phyloP scores from a whole-genome alignment of 2,113 vertebrate species.

The Todiramphus saurophagus region DNA sequence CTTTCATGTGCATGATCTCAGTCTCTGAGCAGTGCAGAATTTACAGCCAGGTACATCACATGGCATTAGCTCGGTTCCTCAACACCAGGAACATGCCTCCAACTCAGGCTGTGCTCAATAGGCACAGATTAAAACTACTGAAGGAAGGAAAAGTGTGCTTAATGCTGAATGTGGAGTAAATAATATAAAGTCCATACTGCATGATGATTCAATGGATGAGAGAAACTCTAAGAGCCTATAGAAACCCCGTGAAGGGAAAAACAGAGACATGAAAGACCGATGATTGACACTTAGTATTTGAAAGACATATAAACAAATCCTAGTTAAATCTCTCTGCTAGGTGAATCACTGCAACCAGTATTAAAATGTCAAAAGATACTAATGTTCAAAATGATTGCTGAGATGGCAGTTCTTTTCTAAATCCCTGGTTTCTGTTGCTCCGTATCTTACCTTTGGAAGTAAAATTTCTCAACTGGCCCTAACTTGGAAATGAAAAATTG shows the following conservation, averaged over 20 bases:
- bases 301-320: slow-evolving; percentile 41
- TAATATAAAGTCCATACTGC: not conserved
- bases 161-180: not conserved
- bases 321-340: slow-evolving; percentile 25
- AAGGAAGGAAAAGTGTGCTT: not conserved
- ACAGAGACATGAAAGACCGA: not conserved
- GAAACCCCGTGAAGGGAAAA: not conserved
- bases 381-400: slow-evolving; percentile 32
- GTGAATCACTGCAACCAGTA: slow-evolving; percentile 25
- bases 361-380: slow-evolving; percentile 32
- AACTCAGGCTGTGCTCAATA: not conserved
- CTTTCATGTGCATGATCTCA: accelerated
- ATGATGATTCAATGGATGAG: not conserved
- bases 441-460: not conserved
- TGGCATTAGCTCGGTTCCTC: not conserved
- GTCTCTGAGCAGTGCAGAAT: not conserved
- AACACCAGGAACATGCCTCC: not conserved
- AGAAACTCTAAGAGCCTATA: not conserved
- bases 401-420: slow-evolving; percentile 20
- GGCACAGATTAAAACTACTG: not conserved
- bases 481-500: slow-evolving; percentile 31
- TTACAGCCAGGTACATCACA: not conserved
- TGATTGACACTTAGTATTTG: not conserved
- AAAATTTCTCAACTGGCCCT: slow-evolving; percentile 29
- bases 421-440: not conserved